Conservation (phyloP, 1,140 invertebrate genomes). For the Zophobas morio region DNA sequence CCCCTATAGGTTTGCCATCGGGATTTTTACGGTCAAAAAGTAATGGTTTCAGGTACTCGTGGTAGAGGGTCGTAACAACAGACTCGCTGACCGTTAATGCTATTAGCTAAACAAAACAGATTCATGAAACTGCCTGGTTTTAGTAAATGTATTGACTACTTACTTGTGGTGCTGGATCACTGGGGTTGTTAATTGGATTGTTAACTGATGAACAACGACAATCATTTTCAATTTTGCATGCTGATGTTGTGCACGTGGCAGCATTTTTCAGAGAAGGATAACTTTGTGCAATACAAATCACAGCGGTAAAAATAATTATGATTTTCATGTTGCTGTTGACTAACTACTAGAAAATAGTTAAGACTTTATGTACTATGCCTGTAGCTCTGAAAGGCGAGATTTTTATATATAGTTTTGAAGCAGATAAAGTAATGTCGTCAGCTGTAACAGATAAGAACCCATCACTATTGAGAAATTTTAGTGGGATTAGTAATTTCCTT, state of each 20-base stretch:
- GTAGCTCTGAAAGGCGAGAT: no score
- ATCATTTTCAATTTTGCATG: constrained; percentile 51
- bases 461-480: no score
- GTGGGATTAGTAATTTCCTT: no score
- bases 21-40: constrained; percentile 74
- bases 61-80: constrained; percentile 76
- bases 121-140: not conserved
- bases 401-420: no score
- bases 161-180: constrained; percentile 56
- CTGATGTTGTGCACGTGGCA: constrained; percentile 28
- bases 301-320: not conserved
- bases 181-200: constrained; percentile 44
- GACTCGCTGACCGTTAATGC: constrained; percentile 79
- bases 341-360: no score
- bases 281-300: not conserved
- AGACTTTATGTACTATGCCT: no score
- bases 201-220: constrained; percentile 49
- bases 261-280: constrained; percentile 29
- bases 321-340: not conserved
- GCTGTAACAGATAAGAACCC: no score
- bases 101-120: constrained; percentile 71
- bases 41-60: constrained; percentile 73
- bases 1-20: constrained; percentile 75
- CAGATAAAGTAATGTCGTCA: no score
- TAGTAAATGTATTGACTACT: not conserved